Base-by-base conservation (phyloP, 2,888 invertebrate species). In the Stomorhina lunata region DNA sequence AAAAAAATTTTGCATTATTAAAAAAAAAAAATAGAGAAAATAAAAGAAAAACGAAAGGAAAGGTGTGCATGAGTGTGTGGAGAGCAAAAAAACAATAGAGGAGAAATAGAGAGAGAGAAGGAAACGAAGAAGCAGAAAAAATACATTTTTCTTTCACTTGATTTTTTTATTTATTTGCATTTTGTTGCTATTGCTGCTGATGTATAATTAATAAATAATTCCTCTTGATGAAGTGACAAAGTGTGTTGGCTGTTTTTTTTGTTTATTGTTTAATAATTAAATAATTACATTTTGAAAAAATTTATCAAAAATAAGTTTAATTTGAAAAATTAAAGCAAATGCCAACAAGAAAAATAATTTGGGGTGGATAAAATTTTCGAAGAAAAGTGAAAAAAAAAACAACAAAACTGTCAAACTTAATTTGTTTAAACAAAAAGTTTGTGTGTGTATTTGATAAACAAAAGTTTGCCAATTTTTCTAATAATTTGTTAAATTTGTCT, bases 11-110 rank as follows among this genome's bases (percentile, higher is more conserved):
- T 59, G 72, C 66, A 80, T 59, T 65, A 65, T n/a, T 10, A 22
- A 25, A 48, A 65, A 45, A 71, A 71, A 32, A 63, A 50, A 32
- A 29, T 43, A 29, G 17, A 20, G 29, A 72, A 22, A 40, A 27
- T n/a, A 27, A 57, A 22, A 55, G 34, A 76, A 69, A 57, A 57
- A 25, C 22, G 57, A 72, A 80, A 59, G 50, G 59, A 68, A 68
- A 80, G 72, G 79, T 80, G 79, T 79, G 79, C 73, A 79, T 73
- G 79, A 79, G 29, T 71, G 78, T 72, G 78, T 61, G 61, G 66
- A 73, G 59, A 80, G 79, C 66, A 72, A 65, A 72, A 65, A 48
- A 57, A 15, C 7, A 45, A 37, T 22, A 12, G 7, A 34, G 10
- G 32, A 57, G 20, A 59, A 20, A 37, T 10, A 1, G 1, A 12